A percentile compares a stretch with the other conserved stretches of the same genome.
Evolutionary conservation across 2,113 vertebrate genomes (phyloP).

Genomic region (Parus major): DNA sequence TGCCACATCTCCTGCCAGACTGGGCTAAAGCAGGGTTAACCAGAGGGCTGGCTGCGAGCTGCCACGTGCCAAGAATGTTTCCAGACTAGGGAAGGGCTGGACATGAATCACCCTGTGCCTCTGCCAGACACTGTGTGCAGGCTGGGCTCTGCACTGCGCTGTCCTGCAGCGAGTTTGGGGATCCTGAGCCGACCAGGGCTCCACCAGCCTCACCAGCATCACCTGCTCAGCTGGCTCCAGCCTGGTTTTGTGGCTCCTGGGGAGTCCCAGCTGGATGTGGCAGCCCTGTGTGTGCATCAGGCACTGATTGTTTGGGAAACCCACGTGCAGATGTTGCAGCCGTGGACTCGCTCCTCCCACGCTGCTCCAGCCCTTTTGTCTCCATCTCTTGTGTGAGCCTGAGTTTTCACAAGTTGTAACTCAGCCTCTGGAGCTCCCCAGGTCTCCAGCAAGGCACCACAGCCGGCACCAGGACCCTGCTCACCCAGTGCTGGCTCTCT

Average conservation of each 20-base stretch:
- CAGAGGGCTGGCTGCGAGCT: neutral
- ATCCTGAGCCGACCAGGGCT: neutral
- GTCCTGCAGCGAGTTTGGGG: neutral
- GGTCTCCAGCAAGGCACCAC: neutral
- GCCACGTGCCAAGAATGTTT: conserved; percentile 58
- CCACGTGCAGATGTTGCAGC: neutral
- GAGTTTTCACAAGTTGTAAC: neutral
- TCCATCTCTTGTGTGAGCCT: neutral
- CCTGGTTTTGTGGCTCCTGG: neutral
- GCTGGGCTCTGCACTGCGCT: neutral
- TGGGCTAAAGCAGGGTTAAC: conserved; percentile 21
- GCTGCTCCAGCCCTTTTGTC: neutral
- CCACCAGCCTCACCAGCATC: neutral
- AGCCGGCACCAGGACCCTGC: neutral
- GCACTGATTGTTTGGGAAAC: neutral
- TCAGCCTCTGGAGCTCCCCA: neutral
- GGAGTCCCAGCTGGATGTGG: too few relatives aligned
- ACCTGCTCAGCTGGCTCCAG: neutral
- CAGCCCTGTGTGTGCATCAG: neutral
- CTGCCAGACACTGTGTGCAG: conserved; percentile 47
- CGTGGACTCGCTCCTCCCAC: neutral
- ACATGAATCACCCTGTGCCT: conserved; percentile 60
- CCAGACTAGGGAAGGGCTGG: conserved; percentile 56
- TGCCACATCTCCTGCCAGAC: neutral
- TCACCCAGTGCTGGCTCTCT: neutral